A percentile compares a stretch with the other conserved stretches of the same genome.
Conservation (phyloP, 2,797 vertebrate genomes). For the Argya squamiceps region DNA sequence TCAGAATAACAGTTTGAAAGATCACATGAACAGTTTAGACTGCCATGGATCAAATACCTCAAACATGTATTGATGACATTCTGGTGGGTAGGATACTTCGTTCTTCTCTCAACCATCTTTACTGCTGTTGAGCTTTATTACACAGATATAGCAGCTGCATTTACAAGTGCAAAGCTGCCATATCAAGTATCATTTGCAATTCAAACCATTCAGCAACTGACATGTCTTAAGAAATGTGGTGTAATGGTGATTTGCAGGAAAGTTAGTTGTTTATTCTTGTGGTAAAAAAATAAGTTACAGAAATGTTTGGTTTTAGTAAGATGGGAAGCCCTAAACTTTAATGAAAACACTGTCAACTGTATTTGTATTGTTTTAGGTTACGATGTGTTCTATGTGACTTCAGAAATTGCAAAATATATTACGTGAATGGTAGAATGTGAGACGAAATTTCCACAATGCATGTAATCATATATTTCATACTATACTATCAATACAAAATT, state of each 20-base stretch:
- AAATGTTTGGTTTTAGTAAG: not conserved
- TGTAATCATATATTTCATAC: not conserved
- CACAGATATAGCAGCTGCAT: not conserved
- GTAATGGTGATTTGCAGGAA: not conserved
- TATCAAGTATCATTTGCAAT: not conserved
- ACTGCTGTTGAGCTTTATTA: not conserved
- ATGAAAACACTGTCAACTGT: not conserved
- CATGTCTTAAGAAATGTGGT: not conserved
- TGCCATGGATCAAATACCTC: not conserved
- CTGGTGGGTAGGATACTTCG: not conserved
- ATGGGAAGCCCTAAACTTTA: not conserved
- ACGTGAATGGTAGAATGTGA: accelerated
- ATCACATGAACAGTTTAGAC: not conserved
- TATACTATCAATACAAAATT: not conserved
- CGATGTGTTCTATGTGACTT: not conserved
- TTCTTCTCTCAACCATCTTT: not conserved
- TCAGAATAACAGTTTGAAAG: not conserved
- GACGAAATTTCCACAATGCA: not conserved
- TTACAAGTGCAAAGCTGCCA: not conserved
- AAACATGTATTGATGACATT: not conserved
- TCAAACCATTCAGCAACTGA: not conserved
- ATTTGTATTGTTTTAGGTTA: not conserved
- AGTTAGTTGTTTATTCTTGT: not conserved
- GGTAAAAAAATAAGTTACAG: not conserved
- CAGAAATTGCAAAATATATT: not conserved